Evolutionary conservation across 2,113 vertebrate species (phyloP), one percentile per base, ranked within the genome.

Genomic region (Trachemys scripta): DNA sequence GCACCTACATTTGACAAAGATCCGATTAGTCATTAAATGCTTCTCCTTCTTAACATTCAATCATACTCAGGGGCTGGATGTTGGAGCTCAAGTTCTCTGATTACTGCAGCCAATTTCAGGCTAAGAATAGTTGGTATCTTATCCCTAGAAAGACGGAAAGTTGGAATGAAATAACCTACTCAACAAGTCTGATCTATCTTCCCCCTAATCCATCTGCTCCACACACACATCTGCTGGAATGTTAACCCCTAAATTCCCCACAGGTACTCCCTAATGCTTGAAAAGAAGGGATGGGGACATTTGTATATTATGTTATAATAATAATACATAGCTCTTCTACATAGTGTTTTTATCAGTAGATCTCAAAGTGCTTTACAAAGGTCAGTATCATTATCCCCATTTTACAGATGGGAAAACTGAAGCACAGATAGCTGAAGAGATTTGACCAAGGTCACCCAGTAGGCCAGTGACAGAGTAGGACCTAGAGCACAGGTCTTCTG

Each of bases 181-280:
- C 90, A 96, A 92, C 96, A 97, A 97, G 35, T 10, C 20, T 97
- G 95, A 95, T 96, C 96, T 96, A 12, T 17, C 3, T 90, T 95
- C 89, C 90, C 57, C 92, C 87, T 95, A 82, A 95, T 95, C 95
- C 95, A 29, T 49, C 83, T 88, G 59, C 75, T 97, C 93, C 96
- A 53, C 94, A 89, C 92, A 42, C 51, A 49, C 59, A 69, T 69
- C 72, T 96, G 82, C 85, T 79, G 88, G 53, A 83, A 84, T 42
- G 62, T 94, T 93, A 96, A 94, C 90, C 57, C 90, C 54, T 49
- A 90, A n/a, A 69, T 89, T 96, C 94, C 57, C 22, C 93, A 5
- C 83, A 78, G 79, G 57, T 95, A 90, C 88, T 94, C 85, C 84
- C 87, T 51, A 96, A 51, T 57, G 92, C 81, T 75, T 84, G 29